Evolutionary conservation across 2,113 vertebrate genomes (phyloP).

Genomic region (Desmodus rotundus): DNA sequence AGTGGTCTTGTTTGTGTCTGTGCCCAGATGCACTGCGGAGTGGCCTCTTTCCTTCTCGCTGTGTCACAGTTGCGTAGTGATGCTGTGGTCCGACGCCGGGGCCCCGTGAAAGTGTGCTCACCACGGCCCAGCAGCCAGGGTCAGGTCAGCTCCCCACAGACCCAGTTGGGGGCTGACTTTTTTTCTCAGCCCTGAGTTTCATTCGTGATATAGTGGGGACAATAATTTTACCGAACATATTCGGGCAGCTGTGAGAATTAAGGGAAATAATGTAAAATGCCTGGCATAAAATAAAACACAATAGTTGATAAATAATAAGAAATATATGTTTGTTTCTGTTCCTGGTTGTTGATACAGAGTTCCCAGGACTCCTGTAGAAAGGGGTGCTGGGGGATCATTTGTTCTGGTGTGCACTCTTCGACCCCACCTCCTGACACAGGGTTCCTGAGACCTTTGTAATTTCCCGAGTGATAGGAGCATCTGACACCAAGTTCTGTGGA

Average conservation of each 20-base stretch:
- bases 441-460: neutral
- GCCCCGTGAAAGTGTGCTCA: neutral
- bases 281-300: neutral
- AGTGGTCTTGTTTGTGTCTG: neutral
- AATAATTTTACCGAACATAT: neutral
- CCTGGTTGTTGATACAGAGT: neutral
- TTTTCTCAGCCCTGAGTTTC: neutral
- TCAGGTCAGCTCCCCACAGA: neutral
- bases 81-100: accelerated
- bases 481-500: neutral
- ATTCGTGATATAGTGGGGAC: neutral
- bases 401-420: neutral
- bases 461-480: neutral
- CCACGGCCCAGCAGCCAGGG: neutral
- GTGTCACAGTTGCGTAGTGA: accelerated
- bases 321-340: neutral
- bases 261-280: neutral
- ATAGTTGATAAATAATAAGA: neutral
- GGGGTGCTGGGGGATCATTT: neutral
- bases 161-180: neutral
- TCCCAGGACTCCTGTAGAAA: neutral
- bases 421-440: neutral
- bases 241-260: neutral
- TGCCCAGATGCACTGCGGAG: neutral
- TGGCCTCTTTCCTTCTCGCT: neutral